Conservation (phyloP, 2,888 invertebrate species). For the Parnassius orleans region DNA sequence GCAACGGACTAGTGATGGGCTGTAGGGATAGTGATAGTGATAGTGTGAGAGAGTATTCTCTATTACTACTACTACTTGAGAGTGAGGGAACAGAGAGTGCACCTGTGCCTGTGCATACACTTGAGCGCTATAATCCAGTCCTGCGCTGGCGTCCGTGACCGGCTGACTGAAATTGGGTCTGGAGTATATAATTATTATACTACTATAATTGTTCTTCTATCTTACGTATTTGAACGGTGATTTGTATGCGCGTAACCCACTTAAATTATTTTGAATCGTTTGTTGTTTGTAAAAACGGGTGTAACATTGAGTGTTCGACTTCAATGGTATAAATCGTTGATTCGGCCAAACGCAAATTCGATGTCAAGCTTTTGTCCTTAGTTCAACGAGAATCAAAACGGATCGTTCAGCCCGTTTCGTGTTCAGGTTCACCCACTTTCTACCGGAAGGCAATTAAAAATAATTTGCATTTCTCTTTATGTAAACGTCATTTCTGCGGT, state of each 20-base stretch:
- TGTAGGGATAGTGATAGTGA: too few relatives aligned
- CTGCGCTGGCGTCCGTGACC: too few relatives aligned
- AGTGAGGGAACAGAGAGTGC: too few relatives aligned
- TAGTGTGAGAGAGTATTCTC: too few relatives aligned
- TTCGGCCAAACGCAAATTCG: constrained; percentile 20
- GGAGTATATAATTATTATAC: too few relatives aligned
- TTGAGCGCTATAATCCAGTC: too few relatives aligned
- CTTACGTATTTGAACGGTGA: too few relatives aligned
- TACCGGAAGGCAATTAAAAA: constrained; percentile 78
- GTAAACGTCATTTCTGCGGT: constrained; percentile 44
- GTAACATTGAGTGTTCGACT: constrained; percentile 22
- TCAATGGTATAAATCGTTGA: constrained; percentile 17
- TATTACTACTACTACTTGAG: too few relatives aligned
- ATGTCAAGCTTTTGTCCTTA: constrained; percentile 47
- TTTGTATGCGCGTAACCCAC: not conserved
- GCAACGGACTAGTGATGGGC: too few relatives aligned
- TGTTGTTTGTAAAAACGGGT: constrained; percentile 7
- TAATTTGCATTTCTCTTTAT: constrained; percentile 75
- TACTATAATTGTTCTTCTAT: too few relatives aligned
- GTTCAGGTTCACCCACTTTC: constrained; percentile 75
- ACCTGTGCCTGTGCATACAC: too few relatives aligned
- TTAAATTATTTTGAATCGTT: constrained; percentile 16
- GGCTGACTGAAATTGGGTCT: too few relatives aligned
- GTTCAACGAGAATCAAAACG: constrained; percentile 61
- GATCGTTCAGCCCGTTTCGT: constrained; percentile 58